A percentile compares a stretch with the other conserved stretches of the same genome.
Evolutionary conservation across 2,797 vertebrate species (phyloP).

Genomic region (Helicolenus hilgendorfi): DNA sequence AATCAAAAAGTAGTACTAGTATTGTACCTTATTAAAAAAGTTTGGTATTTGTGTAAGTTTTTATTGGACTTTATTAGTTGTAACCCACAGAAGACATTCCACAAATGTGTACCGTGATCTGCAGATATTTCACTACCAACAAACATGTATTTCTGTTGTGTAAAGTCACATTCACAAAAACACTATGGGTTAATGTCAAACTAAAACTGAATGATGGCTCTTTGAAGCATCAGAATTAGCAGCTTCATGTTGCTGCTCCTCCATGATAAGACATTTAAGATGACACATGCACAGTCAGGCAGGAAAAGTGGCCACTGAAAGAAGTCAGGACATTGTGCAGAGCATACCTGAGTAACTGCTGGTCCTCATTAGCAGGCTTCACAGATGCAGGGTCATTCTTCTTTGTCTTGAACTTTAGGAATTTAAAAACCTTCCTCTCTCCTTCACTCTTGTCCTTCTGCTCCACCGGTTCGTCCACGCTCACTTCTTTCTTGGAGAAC

Average conservation of each 20-base stretch:
- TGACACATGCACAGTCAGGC: not conserved
- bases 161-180: too few relatives aligned
- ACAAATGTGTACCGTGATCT: too few relatives aligned
- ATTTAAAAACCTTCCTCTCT: constrained; percentile 66
- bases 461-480: constrained; percentile 2
- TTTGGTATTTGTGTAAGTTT: too few relatives aligned
- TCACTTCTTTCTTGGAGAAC: constrained; percentile 75
- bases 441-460: not conserved
- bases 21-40: too few relatives aligned
- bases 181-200: not conserved
- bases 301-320: not conserved
- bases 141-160: too few relatives aligned
- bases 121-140: too few relatives aligned
- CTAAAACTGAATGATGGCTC: not conserved
- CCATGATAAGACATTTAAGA: not conserved
- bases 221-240: not conserved
- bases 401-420: constrained; percentile 64
- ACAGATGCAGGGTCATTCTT: constrained; percentile 8
- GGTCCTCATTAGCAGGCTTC: not conserved
- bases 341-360: constrained; percentile 63
- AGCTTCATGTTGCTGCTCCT: not conserved
- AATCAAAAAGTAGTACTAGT: too few relatives aligned
- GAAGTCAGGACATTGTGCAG: not conserved
- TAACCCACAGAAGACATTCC: too few relatives aligned
- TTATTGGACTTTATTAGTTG: too few relatives aligned